Evolutionary conservation across 2,113 vertebrate genomes (phyloP), one percentile per base, ranked within the genome.

Genomic region (Nothocercus julius): DNA sequence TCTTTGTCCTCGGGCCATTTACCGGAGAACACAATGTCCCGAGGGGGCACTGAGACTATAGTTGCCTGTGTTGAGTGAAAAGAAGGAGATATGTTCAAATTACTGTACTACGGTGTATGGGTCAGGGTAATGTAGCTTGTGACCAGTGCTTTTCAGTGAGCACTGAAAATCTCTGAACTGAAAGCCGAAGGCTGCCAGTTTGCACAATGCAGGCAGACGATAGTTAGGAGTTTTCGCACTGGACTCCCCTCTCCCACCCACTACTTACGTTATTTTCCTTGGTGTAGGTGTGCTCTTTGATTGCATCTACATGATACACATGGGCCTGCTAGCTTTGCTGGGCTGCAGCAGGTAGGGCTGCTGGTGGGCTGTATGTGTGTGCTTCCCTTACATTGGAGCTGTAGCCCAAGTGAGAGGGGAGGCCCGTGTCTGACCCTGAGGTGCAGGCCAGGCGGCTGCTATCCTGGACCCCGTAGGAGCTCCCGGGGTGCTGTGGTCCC

Each of bases 251-350:
- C 17, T 36, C 17, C 44, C 22, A 2, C 67, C 22, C 15, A 14
- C 66, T 21, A 69, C 9, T 69, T 22, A 47, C 63, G 1, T 5
- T 3, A 7, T 24, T 76, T 38, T n/a, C 72, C 1, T 2, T 9
- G 2, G 61, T 5, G 21, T 11, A 2, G 3, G 51, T 1, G 16
- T 10, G 18, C n/a, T 25, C 45, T 13, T 36, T 3, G 34, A 67
- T 45, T 13, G 22, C 5, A 1, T 4, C 34, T 27, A 4, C 4
- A 2, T 14, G 6, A 49, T 28, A 2, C 5, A 40, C 28, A 0
- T 0, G 13, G 9, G 32, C 30, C 44, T 20, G 36, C 17, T 6
- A 3, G 27, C 10, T 28, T 8, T 15, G n/a, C 54, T 58, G 28
- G 54, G 18, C 28, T 6, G 54, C 54, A 30, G 54, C 30, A 58